Conservation (phyloP, 2,113 vertebrate genomes). For the Atrichornis clamosus region DNA sequence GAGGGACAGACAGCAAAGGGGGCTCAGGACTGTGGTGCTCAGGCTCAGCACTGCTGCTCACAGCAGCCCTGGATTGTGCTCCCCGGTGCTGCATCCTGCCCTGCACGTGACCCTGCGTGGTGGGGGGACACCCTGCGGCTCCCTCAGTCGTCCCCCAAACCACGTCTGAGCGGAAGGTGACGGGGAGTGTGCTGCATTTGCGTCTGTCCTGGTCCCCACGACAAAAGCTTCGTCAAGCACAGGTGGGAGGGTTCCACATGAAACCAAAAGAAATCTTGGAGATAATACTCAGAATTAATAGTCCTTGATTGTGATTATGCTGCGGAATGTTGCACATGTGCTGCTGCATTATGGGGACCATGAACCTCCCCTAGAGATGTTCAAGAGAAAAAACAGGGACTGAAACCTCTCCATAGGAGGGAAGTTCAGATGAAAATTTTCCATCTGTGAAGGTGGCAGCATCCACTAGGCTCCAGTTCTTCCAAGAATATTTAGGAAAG, state of each 20-base stretch:
- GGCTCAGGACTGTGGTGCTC: background rate
- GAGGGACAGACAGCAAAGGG: fast-evolving
- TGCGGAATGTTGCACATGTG: fast-evolving
- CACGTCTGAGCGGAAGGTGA: background rate
- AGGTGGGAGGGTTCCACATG: background rate
- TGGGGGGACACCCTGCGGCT: background rate
- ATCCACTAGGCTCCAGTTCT: background rate
- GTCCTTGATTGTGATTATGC: background rate
- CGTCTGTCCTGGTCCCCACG: background rate
- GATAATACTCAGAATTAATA: background rate
- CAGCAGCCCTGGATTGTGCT: background rate
- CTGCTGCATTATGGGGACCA: background rate
- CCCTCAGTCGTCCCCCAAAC: background rate
- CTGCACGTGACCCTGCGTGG: fast-evolving
- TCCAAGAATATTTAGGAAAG: background rate
- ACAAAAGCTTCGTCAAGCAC: background rate
- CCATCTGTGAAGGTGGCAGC: background rate
- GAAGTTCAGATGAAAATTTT: background rate
- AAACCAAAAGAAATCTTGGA: background rate
- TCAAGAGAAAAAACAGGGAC: background rate
- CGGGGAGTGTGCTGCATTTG: background rate
- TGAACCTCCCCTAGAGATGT: background rate
- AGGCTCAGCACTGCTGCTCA: fast-evolving
- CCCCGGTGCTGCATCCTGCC: fast-evolving
- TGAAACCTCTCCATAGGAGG: background rate